These are phyloP conservation scores for Planococcus citri DNA, from an alignment of 1,140 invertebrate genomes.

Conservation along the genomic window DNA sequence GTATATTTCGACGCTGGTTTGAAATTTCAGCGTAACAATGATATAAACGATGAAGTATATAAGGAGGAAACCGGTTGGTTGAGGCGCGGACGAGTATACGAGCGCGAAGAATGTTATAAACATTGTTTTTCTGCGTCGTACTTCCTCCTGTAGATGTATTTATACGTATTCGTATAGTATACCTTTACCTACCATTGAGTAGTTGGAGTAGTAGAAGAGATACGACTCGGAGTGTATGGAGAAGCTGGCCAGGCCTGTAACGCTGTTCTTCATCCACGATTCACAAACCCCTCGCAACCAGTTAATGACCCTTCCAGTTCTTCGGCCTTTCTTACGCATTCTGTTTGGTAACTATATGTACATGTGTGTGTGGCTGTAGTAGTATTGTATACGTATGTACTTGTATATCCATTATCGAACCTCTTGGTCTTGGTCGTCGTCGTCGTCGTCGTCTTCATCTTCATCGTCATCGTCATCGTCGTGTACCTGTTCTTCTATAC, in stretches of 20 bases:
- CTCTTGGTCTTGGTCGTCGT: no score
- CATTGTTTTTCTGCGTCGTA: slow-evolving; percentile 1
- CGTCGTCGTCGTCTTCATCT: background rate
- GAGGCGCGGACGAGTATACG: background rate
- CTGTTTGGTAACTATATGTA: no score
- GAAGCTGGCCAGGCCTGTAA: no score
- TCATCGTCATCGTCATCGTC: background rate
- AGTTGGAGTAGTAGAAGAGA: no score
- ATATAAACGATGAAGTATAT: no score
- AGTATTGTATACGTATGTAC: no score
- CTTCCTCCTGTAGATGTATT: background rate
- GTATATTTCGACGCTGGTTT: no score
- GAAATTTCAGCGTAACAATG: no score
- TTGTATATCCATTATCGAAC: background rate
- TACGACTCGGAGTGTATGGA: no score
- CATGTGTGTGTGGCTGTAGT: background rate
- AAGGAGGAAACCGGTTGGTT: background rate
- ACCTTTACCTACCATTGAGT: no score
- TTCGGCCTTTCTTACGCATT: background rate
- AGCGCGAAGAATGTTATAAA: background rate
- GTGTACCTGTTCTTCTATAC: background rate
- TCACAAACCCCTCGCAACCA: background rate
- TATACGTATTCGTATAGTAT: no score
- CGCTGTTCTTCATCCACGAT: background rate
- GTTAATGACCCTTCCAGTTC: background rate